phyloP scores from a whole-genome alignment of 2,113 vertebrate genomes.

The Chloropsis hardwickii region DNA sequence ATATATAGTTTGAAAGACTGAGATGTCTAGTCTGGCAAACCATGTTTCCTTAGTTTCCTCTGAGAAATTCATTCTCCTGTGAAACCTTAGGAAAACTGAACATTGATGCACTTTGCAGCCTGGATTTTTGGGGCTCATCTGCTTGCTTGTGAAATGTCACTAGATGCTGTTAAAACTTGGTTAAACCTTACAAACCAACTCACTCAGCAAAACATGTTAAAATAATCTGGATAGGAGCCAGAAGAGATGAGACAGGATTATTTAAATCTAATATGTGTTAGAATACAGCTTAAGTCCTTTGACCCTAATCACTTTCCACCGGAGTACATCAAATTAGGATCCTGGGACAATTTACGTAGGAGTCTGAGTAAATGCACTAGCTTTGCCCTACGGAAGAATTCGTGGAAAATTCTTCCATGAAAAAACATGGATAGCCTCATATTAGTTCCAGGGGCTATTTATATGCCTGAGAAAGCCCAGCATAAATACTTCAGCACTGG shows the following conservation, averaged over 20 bases:
- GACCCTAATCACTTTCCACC: constrained; percentile 53
- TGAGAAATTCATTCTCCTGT: background rate
- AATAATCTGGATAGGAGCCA: constrained; percentile 42
- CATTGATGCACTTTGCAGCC: background rate
- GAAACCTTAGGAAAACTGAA: background rate
- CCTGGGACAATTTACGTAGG: constrained; percentile 25
- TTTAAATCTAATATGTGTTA: constrained; percentile 66
- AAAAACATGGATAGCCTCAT: background rate
- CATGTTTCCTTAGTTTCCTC: background rate
- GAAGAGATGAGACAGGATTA: constrained; percentile 65
- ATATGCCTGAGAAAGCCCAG: background rate
- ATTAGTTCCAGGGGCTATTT: background rate
- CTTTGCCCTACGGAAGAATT: background rate
- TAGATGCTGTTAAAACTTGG: background rate
- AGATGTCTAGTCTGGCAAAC: background rate
- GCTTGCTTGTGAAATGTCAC: background rate
- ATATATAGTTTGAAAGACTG: background rate
- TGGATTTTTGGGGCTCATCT: background rate
- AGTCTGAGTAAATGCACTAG: background rate
- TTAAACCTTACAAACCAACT: constrained; percentile 5
- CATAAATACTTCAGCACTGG: background rate
- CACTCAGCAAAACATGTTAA: constrained; percentile 32
- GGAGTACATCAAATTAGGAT: constrained; percentile 46
- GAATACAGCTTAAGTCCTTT: constrained; percentile 60
- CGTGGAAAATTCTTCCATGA: background rate